Evolutionary conservation across 2,797 vertebrate genomes (phyloP).

Genomic region (Poliocrania exsul): DNA sequence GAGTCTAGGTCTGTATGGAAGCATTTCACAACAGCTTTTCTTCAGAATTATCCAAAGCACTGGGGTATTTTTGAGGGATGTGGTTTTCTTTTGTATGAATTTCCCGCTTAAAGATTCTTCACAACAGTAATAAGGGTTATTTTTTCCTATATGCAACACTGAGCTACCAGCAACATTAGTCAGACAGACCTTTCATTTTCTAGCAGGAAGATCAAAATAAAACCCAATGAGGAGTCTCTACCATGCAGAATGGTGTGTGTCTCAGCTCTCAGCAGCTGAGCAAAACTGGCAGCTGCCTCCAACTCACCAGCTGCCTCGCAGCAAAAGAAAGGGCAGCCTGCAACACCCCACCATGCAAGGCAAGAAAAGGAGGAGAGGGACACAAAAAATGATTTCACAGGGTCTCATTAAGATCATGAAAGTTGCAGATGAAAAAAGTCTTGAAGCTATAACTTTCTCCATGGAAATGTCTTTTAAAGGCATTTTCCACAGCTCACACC

Average conservation of each 20-base stretch:
- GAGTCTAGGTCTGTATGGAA: background rate
- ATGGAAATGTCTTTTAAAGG: background rate
- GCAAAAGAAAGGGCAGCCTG: background rate
- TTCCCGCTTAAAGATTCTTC: background rate
- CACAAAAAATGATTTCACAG: background rate
- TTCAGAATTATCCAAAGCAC: background rate
- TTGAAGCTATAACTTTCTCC: background rate
- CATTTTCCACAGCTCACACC: background rate
- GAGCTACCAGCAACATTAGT: background rate
- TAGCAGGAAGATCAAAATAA: background rate
- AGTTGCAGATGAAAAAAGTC: background rate
- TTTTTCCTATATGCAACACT: background rate
- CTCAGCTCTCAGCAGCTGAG: background rate
- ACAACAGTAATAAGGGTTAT: background rate
- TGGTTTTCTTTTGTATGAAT: background rate
- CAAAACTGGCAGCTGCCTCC: background rate
- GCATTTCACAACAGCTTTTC: background rate
- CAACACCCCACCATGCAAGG: background rate
- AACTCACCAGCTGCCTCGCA: background rate
- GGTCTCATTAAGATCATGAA: background rate
- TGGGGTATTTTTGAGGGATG: background rate
- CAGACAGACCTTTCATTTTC: background rate
- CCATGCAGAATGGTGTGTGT: background rate
- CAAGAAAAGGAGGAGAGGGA: background rate
- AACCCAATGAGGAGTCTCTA: background rate